Evolutionary conservation across 2,113 vertebrate species (phyloP), one percentile per base, ranked within the genome.

Genomic region (Syrmaticus mikado): DNA sequence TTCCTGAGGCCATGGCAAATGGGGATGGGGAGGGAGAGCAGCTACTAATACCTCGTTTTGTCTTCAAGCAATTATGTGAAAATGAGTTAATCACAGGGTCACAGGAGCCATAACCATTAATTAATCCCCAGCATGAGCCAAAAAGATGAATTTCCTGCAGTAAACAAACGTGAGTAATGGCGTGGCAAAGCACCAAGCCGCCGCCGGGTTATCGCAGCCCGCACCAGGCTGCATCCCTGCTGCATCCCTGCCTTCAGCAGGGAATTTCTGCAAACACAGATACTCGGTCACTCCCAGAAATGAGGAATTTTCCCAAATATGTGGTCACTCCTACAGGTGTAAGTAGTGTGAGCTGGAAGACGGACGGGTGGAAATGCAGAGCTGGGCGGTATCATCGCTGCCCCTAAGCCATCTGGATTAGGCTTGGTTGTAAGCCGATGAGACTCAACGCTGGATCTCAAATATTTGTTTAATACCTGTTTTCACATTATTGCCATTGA

Each of bases 11-110:
- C 16, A 3, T 28, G 64, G 50, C 83, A 75, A 62, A 66, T 0
- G 1, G 36, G 68, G 43, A 38, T 50, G 17, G 38, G 32, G 62
- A 76, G 82, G 55, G 64, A 67, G 72, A 80, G 86, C 57, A 89
- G 28, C 84, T 76, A 68, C 95, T 95, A 94, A 95, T 87, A 85
- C 94, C n/a, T 50, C 34, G 83, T 43, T 92, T 82, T 93, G 82
- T 95, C 93, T 95, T 96, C 18, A n/a, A 91, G 95, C 96, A 95
- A 97, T 98, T 97, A 97, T 68, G 84, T 94, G 90, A 94, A 96
- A 98, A 97, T 97, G 96, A 98, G 97, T 96, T 97, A 96, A 97
- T 97, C 92, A 90, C 71, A 78, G 94, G 96, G 96, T 97, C 96
- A 96, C 96, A 95, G 94, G 95, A 97, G 93, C 89, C 91, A 87